phyloP scores from a whole-genome alignment of 2,113 vertebrate species.

The Dermatemys mawii region DNA sequence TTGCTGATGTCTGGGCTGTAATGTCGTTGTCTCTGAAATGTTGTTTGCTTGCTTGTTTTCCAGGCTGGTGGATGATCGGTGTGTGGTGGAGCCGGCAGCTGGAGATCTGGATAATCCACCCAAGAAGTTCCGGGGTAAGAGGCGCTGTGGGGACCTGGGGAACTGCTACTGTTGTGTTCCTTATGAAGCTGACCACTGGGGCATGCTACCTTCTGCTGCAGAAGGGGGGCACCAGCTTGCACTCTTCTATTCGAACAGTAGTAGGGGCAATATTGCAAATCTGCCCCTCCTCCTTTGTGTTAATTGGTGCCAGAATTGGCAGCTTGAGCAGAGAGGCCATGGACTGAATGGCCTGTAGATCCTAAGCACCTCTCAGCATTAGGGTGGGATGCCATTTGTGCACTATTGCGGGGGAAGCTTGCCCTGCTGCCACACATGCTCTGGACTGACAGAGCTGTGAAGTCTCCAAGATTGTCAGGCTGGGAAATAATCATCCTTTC shows the following conservation, averaged over 20 bases:
- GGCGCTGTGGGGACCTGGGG: background rate
- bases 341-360: background rate
- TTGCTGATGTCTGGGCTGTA: rapidly evolving
- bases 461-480: background rate
- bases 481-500: background rate
- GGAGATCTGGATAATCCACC: slow-evolving; percentile 96
- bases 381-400: background rate
- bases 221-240: background rate
- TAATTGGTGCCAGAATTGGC: background rate
- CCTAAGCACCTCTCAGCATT: background rate
- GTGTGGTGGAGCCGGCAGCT: slow-evolving; percentile 92
- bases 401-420: background rate
- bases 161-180: background rate
- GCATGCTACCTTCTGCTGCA: background rate
- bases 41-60: background rate
- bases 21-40: background rate
- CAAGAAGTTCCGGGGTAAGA: slow-evolving; percentile 96
- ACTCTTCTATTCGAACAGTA: background rate
- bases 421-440: background rate
- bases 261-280: background rate
- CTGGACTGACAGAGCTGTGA: background rate
- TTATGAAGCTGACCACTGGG: background rate
- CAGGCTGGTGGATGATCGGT: slow-evolving; percentile 96
- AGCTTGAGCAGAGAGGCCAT: background rate
- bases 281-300: background rate